A percentile compares a stretch with the other conserved stretches of the same genome.
Evolutionary conservation across 2,888 invertebrate species (phyloP).

Genomic region (Drosophila nigricruria): DNA sequence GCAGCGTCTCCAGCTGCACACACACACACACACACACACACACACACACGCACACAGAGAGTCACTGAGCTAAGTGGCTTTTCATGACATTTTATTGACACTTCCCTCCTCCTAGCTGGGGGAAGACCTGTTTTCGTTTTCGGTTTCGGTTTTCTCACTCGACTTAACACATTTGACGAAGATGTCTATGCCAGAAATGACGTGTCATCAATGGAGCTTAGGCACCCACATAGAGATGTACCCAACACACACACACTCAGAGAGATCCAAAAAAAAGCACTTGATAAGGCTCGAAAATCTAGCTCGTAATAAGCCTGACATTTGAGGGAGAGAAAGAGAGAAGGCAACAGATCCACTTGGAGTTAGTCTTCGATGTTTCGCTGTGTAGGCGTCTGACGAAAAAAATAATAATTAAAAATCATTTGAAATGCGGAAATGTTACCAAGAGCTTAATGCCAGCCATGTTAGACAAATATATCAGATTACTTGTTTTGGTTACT

Average conservation of each 20-base stretch:
- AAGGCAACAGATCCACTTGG: slow-evolving; percentile 49
- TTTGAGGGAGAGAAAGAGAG: slow-evolving; percentile 53
- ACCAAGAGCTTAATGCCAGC: slow-evolving; percentile 70
- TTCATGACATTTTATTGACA: slow-evolving; percentile 79
- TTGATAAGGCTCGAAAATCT: slow-evolving; percentile 57
- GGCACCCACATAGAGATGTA: slow-evolving; percentile 71
- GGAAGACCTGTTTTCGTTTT: slow-evolving; percentile 66
- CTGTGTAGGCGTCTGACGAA: slow-evolving; percentile 69
- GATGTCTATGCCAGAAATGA: slow-evolving; percentile 76
- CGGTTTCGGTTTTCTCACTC: slow-evolving; percentile 63
- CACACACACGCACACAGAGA: slow-evolving; percentile 9
- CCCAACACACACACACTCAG: slow-evolving; percentile 31
- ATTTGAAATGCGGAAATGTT: slow-evolving; percentile 80
- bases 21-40: slow-evolving; percentile 12
- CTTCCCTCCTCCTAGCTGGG: slow-evolving; percentile 26
- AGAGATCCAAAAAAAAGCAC: slow-evolving; percentile 51
- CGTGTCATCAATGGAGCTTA: slow-evolving; percentile 79
- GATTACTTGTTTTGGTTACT: slow-evolving; percentile 64
- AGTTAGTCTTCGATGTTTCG: slow-evolving; percentile 35
- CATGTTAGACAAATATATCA: slow-evolving; percentile 79
- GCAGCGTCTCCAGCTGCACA: slow-evolving; percentile 23
- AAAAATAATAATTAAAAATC: slow-evolving; percentile 75
- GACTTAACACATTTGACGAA: slow-evolving; percentile 79
- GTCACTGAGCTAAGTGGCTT: slow-evolving; percentile 66
- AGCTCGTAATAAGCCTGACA: slow-evolving; percentile 74